Percentiles rank a stretch among this genome's conserved stretches.
phyloP scores from a whole-genome alignment of 2,888 invertebrate species.

The Nemoura dubitans region DNA sequence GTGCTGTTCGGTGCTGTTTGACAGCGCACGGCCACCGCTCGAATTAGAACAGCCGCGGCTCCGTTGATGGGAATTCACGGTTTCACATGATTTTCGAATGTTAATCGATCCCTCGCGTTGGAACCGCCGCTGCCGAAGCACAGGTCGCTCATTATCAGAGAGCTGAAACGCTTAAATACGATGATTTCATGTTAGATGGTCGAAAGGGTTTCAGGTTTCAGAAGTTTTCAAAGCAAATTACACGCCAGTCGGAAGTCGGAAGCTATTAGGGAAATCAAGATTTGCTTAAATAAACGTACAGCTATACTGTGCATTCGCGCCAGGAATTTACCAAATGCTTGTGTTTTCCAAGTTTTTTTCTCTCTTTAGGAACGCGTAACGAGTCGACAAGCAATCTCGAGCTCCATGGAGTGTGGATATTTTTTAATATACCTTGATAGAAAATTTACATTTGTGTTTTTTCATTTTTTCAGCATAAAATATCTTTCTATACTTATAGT shows the following conservation, averaged over 20 bases:
- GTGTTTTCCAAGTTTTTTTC: neutral
- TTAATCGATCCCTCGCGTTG: neutral
- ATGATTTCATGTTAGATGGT: neutral
- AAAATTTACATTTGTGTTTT: neutral
- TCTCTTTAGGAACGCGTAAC: neutral
- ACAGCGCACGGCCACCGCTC: neutral
- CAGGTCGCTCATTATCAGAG: neutral
- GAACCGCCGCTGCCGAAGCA: neutral
- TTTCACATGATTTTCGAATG: neutral
- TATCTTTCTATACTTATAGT: neutral
- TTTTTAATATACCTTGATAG: neutral
- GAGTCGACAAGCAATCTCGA: neutral
- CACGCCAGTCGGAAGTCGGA: neutral
- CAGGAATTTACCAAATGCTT: neutral
- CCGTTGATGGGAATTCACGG: neutral
- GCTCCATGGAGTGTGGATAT: neutral
- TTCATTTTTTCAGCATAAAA: neutral
- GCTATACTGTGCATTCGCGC: neutral
- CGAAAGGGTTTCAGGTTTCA: constrained; percentile 3
- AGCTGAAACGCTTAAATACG: neutral
- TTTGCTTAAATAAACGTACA: neutral
- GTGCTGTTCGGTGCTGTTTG: too few relatives aligned
- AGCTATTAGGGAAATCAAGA: constrained; percentile 12
- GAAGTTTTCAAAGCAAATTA: constrained; percentile 12
- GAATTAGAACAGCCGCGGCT: neutral